These are phyloP conservation scores for Paraescarpia echinospica DNA, from an alignment of 1,140 invertebrate genomes.

Conservation along the genomic window DNA sequence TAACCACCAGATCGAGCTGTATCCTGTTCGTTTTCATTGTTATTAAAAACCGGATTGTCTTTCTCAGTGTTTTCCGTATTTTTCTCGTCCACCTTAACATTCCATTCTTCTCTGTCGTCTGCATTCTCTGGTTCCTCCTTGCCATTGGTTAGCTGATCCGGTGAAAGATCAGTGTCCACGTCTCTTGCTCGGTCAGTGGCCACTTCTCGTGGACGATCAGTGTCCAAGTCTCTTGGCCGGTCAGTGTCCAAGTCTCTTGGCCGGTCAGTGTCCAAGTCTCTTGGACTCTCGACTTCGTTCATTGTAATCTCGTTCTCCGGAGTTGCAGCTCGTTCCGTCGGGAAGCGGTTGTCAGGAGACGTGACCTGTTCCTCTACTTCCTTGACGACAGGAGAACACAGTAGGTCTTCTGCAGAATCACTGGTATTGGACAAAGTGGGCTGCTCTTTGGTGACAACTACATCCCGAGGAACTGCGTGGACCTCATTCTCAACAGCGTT, in stretches of 20 bases:
- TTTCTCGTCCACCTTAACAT: background rate
- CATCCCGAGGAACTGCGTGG: background rate
- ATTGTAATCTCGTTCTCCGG: background rate
- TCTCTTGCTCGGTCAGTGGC: too few relatives aligned
- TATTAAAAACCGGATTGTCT: background rate
- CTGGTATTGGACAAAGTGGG: too few relatives aligned
- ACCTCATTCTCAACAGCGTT: background rate
- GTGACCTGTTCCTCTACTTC: background rate
- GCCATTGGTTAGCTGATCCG: background rate
- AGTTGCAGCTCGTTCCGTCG: background rate
- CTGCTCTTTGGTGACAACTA: background rate
- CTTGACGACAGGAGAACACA: background rate
- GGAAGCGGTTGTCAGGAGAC: background rate
- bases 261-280: background rate
- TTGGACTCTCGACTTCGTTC: background rate
- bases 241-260: background rate
- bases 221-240: too few relatives aligned
- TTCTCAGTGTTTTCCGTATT: background rate
- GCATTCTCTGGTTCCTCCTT: background rate
- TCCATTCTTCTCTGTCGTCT: background rate
- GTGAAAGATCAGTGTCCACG: background rate
- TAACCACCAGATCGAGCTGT: background rate
- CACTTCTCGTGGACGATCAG: too few relatives aligned
- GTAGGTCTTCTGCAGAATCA: too few relatives aligned
- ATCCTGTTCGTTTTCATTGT: background rate